Base-by-base conservation (phyloP, 2,888 invertebrate species). In the Tipula lateralis region DNA sequence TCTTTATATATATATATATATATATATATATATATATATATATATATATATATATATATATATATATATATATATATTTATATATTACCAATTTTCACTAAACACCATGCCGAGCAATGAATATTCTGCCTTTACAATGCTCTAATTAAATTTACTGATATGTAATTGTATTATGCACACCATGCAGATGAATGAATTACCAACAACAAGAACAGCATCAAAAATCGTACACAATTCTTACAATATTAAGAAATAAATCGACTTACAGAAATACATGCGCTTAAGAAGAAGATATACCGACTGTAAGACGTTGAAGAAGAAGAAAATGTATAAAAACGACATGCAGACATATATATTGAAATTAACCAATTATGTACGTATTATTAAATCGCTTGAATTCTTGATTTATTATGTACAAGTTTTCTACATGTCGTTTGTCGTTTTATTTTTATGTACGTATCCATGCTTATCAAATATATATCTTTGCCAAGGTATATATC, bases 341-440 rank as follows among this genome's bases (percentile, higher is more conserved):
- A 82, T 30, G 32, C 82, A 32, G 82, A 82, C 82, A 82, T 82
- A 82, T 50, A 19, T 82, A 82, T 82, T 82, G 82, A 82, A 82
- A 82, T 82, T 82, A 82, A 82, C 82, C 82, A 82, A 82, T 82
- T 82, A 82, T 32, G 30, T 82, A 82, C 82, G 82, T 82, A 82
- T 82, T 82, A 82, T 82, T 82, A 82, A 82, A 82, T 82, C n/a
- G 82, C 82, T 82, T 82, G 82, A n/a, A 82, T 82, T 82, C 82
- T 82, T 82, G 82, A 82, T 82, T 82, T 82, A 82, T 82, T 82
- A 82, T 30, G 82, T 82, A 30, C 30, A 82, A 32, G 30, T 82
- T 82, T 82, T n/a, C 24, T 24, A 24, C 66, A 66, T 66, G 66
- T 66, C 66, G 66, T 24, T 66, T 66, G 66, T 66, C 66, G 24